Evolutionary conservation across 2,888 invertebrate species (phyloP).

Genomic region (Eristalis intricaria): DNA sequence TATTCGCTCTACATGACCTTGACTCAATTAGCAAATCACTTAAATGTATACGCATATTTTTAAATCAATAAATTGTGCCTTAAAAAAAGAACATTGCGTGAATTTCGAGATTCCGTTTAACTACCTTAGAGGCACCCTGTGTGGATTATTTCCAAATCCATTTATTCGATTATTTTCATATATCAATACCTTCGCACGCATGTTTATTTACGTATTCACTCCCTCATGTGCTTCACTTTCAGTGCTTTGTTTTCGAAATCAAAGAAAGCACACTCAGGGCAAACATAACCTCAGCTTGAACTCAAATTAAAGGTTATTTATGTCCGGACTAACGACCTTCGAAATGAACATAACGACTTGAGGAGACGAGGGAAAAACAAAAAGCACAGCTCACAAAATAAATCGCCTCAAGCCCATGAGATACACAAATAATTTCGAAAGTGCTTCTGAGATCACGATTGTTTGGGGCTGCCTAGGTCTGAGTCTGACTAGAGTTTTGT

Average conservation of each 20-base stretch:
- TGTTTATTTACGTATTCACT: not conserved
- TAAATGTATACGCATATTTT: too few relatives aligned
- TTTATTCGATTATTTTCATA: too few relatives aligned
- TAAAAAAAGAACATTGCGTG: too few relatives aligned
- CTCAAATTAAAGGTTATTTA: slow-evolving; percentile 6
- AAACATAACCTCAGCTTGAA: slow-evolving; percentile 24
- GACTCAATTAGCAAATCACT: too few relatives aligned
- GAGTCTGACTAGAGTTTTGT: not conserved
- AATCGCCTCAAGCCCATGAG: not conserved
- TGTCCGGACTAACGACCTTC: not conserved
- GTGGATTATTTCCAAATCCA: too few relatives aligned
- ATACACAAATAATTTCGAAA: not conserved
- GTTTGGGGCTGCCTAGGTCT: not conserved
- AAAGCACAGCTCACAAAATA: not conserved
- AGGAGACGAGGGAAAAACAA: not conserved
- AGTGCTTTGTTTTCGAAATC: not conserved
- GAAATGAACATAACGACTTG: not conserved
- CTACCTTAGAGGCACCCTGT: too few relatives aligned
- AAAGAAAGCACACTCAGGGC: not conserved
- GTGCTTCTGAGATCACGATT: slow-evolving; percentile 6
- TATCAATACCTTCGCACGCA: not conserved
- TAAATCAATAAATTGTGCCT: too few relatives aligned
- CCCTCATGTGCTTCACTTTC: not conserved
- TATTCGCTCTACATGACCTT: too few relatives aligned
- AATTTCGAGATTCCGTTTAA: too few relatives aligned